Evolutionary conservation across 2,113 vertebrate genomes (phyloP).

Genomic region (Lepisosteus oculatus): DNA sequence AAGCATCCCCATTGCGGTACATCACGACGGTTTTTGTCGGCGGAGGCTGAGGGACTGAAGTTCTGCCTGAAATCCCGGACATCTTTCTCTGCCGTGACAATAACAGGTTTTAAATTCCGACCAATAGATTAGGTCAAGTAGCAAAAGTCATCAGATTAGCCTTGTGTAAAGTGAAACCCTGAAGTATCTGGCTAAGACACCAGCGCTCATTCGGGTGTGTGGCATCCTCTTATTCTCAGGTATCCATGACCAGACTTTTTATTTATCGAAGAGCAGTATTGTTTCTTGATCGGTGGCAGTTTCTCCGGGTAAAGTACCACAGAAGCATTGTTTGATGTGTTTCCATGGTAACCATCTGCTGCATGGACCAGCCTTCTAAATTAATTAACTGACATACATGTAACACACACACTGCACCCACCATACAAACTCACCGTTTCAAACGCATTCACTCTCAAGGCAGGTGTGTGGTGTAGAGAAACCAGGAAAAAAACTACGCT

Average conservation of each 20-base stretch:
- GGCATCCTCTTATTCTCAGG: constrained; percentile 20
- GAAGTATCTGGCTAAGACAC: constrained; percentile 39
- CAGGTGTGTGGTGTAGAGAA: too few species aligned
- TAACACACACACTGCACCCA: too few species aligned
- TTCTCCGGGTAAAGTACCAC: not conserved
- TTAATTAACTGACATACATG: too few species aligned
- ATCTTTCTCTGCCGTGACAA: constrained; percentile 17
- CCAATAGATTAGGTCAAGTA: constrained; percentile 11
- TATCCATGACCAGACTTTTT: constrained; percentile 18
- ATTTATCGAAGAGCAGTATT: not conserved
- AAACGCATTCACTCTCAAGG: too few species aligned
- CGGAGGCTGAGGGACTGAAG: constrained; percentile 33
- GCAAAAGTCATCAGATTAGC: constrained; percentile 25
- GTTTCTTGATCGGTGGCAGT: not conserved
- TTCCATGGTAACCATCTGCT: constrained; percentile 24
- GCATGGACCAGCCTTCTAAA: not conserved
- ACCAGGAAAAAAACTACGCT: too few species aligned
- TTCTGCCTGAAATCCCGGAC: constrained; percentile 17
- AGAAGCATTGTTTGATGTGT: constrained; percentile 19
- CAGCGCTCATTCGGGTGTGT: constrained; percentile 28
- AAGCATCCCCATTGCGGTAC: constrained; percentile 69
- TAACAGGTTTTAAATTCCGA: not conserved
- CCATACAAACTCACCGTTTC: too few species aligned
- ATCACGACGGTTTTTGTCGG: constrained; percentile 60
- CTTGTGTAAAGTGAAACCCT: constrained; percentile 29